A percentile compares a stretch with the other conserved stretches of the same genome.
phyloP scores from a whole-genome alignment of 1,140 invertebrate species.

The Brachionus koreanus region DNA sequence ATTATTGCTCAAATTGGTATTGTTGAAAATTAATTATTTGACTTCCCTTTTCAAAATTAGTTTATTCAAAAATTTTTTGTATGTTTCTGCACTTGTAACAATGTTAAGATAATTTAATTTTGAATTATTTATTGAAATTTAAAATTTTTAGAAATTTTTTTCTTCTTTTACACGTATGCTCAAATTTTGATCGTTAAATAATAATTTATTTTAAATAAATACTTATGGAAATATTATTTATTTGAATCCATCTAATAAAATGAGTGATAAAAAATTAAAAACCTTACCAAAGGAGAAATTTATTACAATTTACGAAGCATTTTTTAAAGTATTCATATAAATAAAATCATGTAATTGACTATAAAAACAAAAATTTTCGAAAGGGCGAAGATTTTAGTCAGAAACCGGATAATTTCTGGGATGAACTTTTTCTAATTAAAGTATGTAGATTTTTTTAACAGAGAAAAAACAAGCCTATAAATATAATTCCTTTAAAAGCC shows the following conservation, averaged over 20 bases:
- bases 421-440: constrained; percentile 88
- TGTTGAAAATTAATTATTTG: no score
- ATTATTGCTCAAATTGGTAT: no score
- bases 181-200: background rate
- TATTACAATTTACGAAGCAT: constrained; percentile 88
- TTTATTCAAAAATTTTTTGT: no score
- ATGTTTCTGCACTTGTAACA: no score
- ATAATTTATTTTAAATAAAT: constrained; percentile 11
- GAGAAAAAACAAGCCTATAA: background rate
- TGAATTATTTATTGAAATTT: background rate
- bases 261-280: constrained; percentile 49
- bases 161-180: background rate
- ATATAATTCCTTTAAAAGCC: constrained; percentile 19
- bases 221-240: background rate
- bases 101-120: background rate
- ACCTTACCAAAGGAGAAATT: constrained; percentile 89
- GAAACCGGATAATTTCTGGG: constrained; percentile 85
- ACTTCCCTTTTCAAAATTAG: no score
- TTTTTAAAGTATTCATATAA: constrained; percentile 67
- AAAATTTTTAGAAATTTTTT: background rate
- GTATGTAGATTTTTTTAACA: constrained; percentile 61
- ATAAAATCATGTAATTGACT: background rate
- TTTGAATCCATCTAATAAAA: background rate
- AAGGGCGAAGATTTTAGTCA: constrained; percentile 78
- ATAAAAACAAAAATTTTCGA: constrained; percentile 44